phyloP scores from a whole-genome alignment of 1,140 invertebrate genomes.

The Drosophila pachea region DNA sequence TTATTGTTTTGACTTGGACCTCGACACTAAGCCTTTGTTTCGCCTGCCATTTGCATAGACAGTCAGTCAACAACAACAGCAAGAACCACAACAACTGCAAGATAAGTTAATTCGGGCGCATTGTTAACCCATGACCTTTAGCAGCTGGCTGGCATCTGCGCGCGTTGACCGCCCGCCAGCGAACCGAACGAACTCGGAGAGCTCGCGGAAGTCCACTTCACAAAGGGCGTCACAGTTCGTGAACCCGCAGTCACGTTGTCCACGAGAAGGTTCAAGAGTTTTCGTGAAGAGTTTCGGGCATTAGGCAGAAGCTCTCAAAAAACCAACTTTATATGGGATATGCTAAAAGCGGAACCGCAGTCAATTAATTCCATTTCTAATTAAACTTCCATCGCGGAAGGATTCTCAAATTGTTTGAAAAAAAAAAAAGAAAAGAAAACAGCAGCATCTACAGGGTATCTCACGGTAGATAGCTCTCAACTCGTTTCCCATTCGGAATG shows the following conservation, averaged over 20 bases:
- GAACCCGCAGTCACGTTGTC: constrained; percentile 31
- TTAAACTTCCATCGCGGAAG: no score
- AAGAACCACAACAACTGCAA: background rate
- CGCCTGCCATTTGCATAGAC: constrained; percentile 58
- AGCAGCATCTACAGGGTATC: constrained; percentile 8
- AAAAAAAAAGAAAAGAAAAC: no score
- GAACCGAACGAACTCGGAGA: constrained; percentile 9
- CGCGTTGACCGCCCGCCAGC: constrained; percentile 12
- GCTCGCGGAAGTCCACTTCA: constrained; percentile 54
- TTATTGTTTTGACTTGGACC: constrained; percentile 52
- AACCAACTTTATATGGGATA: no score
- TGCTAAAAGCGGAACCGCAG: no score
- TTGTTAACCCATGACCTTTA: constrained; percentile 58
- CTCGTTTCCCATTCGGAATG: background rate
- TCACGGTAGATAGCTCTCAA: background rate
- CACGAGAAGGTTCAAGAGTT: background rate
- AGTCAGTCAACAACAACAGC: background rate
- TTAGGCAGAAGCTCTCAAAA: background rate
- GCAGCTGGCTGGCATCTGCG: constrained; percentile 4
- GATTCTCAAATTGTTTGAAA: no score
- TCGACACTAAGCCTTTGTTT: constrained; percentile 25
- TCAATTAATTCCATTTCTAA: no score
- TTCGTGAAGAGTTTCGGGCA: background rate
- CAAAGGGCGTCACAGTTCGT: constrained; percentile 62
- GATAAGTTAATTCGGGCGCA: constrained; percentile 58